Percentiles rank a stretch among this genome's conserved stretches.
These are phyloP conservation scores for Macroramphosus scolopax DNA, from an alignment of 2,797 vertebrate species.

Conservation along the genomic window DNA sequence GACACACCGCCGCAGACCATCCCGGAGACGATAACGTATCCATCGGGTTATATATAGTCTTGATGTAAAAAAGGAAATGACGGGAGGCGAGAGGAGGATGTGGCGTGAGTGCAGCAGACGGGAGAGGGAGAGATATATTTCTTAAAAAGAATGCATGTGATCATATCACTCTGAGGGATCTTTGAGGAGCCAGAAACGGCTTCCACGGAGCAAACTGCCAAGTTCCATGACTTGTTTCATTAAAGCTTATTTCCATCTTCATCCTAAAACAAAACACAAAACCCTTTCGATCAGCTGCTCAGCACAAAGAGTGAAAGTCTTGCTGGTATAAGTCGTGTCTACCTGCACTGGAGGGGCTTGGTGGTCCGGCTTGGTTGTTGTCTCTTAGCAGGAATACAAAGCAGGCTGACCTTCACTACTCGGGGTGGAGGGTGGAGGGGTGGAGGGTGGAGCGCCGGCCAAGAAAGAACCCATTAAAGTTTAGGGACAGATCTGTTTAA, in stretches of 20 bases:
- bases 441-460: too few species aligned
- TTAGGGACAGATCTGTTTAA: too few species aligned
- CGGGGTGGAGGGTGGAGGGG: too few species aligned
- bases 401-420: too few species aligned
- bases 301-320: background rate
- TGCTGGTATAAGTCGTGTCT: background rate
- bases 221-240: conserved; percentile 7
- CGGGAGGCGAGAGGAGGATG: background rate
- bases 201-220: background rate
- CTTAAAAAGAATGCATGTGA: conserved; percentile 1
- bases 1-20: conserved; percentile 34
- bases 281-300: background rate
- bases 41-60: conserved; percentile 7
- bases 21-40: conserved; percentile 44
- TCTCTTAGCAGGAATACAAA: too few species aligned
- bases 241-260: conserved; percentile 1
- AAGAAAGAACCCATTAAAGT: too few species aligned
- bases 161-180: background rate
- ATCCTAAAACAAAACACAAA: background rate
- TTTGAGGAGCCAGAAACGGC: background rate
- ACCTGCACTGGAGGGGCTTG: too few species aligned
- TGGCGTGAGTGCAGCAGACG: background rate
- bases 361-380: too few species aligned
- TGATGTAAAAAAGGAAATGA: conserved; percentile 14
- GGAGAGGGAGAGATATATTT: conserved; percentile 1